phyloP scores from a whole-genome alignment of 2,888 invertebrate species.

The Cantharis lateralis region DNA sequence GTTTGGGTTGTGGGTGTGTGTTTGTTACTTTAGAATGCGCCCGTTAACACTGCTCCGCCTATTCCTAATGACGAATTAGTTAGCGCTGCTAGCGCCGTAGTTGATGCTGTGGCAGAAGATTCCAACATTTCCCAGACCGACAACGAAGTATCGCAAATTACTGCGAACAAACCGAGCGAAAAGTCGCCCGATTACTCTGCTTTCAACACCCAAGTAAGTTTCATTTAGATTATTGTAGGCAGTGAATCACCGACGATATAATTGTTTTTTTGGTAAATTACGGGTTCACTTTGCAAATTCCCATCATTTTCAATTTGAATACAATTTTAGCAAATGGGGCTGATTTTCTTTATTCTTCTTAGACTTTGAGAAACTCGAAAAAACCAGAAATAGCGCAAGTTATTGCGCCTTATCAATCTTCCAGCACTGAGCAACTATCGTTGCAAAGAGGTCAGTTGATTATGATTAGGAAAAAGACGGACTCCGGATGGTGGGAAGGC shows the following conservation, averaged over 20 bases:
- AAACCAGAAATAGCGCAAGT: slow-evolving; percentile 94
- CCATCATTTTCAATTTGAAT: too few species aligned
- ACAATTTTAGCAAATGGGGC: background rate
- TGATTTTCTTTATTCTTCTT: slow-evolving; percentile 27
- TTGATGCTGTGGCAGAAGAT: slow-evolving; percentile 41
- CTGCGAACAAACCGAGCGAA: slow-evolving; percentile 57
- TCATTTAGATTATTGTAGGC: background rate
- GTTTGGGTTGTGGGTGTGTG: slow-evolving; percentile 10
- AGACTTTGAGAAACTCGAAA: slow-evolving; percentile 66
- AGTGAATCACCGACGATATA: background rate
- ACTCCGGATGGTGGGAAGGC: slow-evolving; percentile 99
- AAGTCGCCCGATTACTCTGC: slow-evolving; percentile 43
- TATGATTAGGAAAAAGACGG: slow-evolving; percentile 94
- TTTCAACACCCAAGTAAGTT: slow-evolving; percentile 51
- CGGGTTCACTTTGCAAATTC: background rate
- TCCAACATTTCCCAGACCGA: slow-evolving; percentile 48
- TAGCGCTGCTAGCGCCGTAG: slow-evolving; percentile 33
- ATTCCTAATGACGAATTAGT: slow-evolving; percentile 29
- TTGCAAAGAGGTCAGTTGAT: slow-evolving; percentile 90
- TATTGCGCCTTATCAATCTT: slow-evolving; percentile 90
- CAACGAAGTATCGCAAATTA: slow-evolving; percentile 57
- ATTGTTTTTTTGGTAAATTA: background rate
- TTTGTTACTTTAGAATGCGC: slow-evolving; percentile 35
- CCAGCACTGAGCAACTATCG: slow-evolving; percentile 89
- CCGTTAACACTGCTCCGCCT: slow-evolving; percentile 28